Evolutionary conservation across 2,797 vertebrate genomes (phyloP).

Genomic region (Sparus aurata): DNA sequence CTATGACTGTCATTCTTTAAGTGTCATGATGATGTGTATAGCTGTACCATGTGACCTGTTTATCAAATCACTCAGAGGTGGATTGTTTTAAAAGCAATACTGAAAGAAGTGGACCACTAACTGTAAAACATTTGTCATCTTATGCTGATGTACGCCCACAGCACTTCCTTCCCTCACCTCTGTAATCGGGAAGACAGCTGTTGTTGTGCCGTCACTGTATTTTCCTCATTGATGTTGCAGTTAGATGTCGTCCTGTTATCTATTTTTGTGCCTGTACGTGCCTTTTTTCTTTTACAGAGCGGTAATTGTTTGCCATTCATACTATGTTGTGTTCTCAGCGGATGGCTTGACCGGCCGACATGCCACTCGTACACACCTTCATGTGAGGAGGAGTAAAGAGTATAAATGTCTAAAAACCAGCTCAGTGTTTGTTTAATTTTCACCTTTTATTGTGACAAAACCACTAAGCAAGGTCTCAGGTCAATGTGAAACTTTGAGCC

Average conservation of each 20-base stretch:
- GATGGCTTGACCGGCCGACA: background rate
- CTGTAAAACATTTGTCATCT: background rate
- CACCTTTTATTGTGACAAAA: slow-evolving; percentile 22
- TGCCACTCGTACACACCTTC: slow-evolving; percentile 2
- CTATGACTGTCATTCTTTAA: background rate
- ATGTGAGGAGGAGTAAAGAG: background rate
- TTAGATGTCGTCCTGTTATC: slow-evolving; percentile 8
- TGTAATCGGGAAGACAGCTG: background rate
- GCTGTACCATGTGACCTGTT: slow-evolving; percentile 1
- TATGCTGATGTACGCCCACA: background rate
- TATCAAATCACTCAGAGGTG: background rate
- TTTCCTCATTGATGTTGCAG: slow-evolving; percentile 2
- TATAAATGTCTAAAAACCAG: background rate
- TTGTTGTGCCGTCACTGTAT: background rate
- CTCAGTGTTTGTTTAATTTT: slow-evolving; percentile 11
- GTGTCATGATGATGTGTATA: background rate
- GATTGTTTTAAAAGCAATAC: background rate
- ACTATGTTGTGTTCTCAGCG: slow-evolving; percentile 7
- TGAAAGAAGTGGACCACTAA: background rate
- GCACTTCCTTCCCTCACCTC: no score
- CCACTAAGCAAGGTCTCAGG: background rate
- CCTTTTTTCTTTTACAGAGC: slow-evolving; percentile 40
- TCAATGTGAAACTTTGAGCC: background rate
- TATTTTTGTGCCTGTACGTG: slow-evolving; percentile 47
- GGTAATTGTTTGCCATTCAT: slow-evolving; percentile 3